phyloP scores from a whole-genome alignment of 2,113 vertebrate genomes.

The Empidonax traillii region DNA sequence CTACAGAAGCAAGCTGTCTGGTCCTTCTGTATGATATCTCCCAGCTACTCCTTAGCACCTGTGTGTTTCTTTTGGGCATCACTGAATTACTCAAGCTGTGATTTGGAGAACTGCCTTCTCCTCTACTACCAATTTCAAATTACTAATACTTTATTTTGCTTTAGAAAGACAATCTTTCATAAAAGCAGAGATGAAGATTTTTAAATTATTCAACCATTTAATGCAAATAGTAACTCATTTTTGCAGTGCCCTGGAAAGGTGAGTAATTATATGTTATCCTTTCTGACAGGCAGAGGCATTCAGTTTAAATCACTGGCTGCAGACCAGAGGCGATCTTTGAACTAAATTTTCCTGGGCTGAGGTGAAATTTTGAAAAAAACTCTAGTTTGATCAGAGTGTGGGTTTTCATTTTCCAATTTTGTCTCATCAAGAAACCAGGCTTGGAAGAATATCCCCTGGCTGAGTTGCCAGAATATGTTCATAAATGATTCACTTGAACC shows the following conservation, averaged over 20 bases:
- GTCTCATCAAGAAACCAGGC: neutral
- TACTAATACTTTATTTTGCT: neutral
- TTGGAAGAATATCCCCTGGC: neutral
- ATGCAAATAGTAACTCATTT: slow-evolving; percentile 41
- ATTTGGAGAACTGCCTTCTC: neutral
- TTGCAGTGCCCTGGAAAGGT: neutral
- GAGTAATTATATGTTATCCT: neutral
- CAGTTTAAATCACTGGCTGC: neutral
- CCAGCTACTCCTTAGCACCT: neutral
- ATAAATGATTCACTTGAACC: slow-evolving; percentile 52
- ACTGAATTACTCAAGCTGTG: neutral
- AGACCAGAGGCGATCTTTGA: neutral
- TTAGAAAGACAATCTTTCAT: neutral
- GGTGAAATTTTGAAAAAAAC: neutral
- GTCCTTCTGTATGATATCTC: neutral
- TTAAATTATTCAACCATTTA: slow-evolving; percentile 11
- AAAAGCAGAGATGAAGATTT: neutral
- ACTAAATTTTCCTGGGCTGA: neutral
- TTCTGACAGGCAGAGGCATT: neutral
- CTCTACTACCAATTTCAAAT: neutral
- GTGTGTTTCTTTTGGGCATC: neutral
- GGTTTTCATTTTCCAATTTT: neutral
- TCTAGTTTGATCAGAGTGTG: neutral
- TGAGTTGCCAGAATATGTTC: neutral
- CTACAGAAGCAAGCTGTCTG: neutral